phyloP scores from a whole-genome alignment of 2,113 vertebrate species.

The Macaca nemestrina region DNA sequence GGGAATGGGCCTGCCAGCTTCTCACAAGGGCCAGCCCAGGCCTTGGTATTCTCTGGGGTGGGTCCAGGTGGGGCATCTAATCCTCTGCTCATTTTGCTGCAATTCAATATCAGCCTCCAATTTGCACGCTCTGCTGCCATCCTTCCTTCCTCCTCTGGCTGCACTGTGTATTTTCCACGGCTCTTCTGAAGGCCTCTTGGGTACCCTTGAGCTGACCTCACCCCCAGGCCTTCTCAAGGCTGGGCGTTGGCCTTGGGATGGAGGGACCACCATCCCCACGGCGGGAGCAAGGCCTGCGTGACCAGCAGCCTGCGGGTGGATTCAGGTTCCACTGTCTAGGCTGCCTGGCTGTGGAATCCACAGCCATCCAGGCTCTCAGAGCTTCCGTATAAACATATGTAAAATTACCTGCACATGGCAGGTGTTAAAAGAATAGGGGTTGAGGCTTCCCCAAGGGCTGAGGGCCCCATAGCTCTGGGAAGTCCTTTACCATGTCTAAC shows the following conservation, averaged over 20 bases:
- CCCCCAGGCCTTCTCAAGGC: not conserved
- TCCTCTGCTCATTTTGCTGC: conserved; percentile 62
- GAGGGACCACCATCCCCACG: not conserved
- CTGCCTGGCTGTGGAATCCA: not conserved
- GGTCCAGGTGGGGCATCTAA: conserved; percentile 60
- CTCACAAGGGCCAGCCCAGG: not conserved
- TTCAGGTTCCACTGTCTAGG: not conserved
- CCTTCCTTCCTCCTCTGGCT: not conserved
- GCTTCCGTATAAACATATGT: not conserved
- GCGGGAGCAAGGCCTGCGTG: not conserved
- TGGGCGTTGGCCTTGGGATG: not conserved
- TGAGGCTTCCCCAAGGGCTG: not conserved
- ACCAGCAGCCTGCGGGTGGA: not conserved
- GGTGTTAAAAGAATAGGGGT: not conserved
- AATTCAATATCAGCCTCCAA: conserved; percentile 60
- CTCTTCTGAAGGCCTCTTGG: not conserved
- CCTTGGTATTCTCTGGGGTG: conserved; percentile 16
- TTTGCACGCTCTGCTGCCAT: not conserved
- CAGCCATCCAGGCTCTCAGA: not conserved
- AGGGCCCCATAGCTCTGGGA: not conserved
- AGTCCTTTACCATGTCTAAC: not conserved
- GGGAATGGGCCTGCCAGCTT: not conserved
- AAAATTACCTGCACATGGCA: not conserved
- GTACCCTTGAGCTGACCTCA: not conserved
- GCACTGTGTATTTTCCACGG: not conserved